phyloP scores from a whole-genome alignment of 1,140 invertebrate genomes.

The Drosophila lowei region DNA sequence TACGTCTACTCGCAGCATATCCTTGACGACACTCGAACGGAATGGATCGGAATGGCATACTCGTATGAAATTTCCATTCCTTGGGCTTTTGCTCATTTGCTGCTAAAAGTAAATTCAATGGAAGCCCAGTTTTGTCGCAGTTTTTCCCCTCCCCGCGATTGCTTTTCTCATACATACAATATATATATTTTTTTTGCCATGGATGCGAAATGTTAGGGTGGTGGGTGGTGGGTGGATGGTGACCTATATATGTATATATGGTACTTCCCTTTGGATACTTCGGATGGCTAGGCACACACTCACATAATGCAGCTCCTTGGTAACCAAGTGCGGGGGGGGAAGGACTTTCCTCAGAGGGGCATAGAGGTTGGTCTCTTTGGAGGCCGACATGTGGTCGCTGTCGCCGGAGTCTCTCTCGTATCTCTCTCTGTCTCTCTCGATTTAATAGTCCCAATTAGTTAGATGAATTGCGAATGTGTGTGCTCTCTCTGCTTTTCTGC shows the following conservation, averaged over 20 bases:
- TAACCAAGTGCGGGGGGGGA: conserved; percentile 26
- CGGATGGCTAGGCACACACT: conserved; percentile 15
- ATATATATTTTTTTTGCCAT: conserved; percentile 25
- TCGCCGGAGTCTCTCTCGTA: conserved; percentile 19
- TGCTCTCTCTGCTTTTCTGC: conserved; percentile 37
- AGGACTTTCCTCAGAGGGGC: too few species aligned
- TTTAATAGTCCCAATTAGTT: conserved; percentile 79
- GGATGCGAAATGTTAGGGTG: conserved; percentile 28
- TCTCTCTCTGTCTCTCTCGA: conserved; percentile 37
- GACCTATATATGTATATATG: conserved; percentile 39
- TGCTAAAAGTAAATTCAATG: conserved; percentile 55
- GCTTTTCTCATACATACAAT: conserved; percentile 9
- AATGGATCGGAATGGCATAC: not conserved
- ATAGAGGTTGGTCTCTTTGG: not conserved
- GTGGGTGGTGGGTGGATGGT: not conserved
- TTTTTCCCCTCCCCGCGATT: conserved; percentile 26
- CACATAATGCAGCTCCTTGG: conserved; percentile 68
- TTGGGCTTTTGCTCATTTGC: conserved; percentile 50
- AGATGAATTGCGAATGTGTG: conserved; percentile 65
- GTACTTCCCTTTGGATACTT: not conserved
- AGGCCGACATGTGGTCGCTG: conserved; percentile 53
- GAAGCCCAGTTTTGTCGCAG: conserved; percentile 58
- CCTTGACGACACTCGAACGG: conserved; percentile 63
- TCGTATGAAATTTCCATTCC: conserved; percentile 74
- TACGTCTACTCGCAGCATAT: conserved; percentile 36